phyloP scores from a whole-genome alignment of 2,797 vertebrate genomes.

The Tachyglossus aculeatus region DNA sequence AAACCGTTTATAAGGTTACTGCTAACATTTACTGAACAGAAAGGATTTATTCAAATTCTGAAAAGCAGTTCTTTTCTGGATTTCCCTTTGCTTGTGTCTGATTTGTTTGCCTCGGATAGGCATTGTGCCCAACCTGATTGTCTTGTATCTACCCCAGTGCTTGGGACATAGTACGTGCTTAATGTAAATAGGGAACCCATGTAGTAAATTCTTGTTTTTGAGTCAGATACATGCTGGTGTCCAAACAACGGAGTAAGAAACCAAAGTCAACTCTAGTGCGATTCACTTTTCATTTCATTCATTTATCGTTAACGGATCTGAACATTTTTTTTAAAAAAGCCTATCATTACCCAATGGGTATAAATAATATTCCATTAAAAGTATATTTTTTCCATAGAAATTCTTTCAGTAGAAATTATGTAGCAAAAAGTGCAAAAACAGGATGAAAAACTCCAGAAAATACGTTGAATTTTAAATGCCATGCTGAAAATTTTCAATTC shows the following conservation, averaged over 20 bases:
- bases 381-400: too few species aligned
- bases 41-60: background rate
- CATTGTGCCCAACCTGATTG: too few species aligned
- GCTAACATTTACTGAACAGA: conserved; percentile 13
- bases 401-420: conserved; percentile 38
- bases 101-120: background rate
- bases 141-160: too few species aligned
- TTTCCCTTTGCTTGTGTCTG: background rate
- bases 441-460: background rate
- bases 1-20: background rate
- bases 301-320: too few species aligned
- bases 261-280: too few species aligned
- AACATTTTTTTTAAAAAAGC: too few species aligned
- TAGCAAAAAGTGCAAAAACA: background rate
- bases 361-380: too few species aligned
- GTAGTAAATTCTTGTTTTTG: conserved; percentile 4
- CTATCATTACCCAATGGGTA: too few species aligned
- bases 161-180: too few species aligned
- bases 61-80: background rate
- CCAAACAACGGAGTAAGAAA: too few species aligned
- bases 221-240: too few species aligned
- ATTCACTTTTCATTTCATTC: too few species aligned
- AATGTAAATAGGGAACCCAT: background rate
- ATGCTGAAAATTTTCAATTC: background rate
- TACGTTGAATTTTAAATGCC: background rate